These are phyloP conservation scores for Panthera leo DNA, from an alignment of 2,113 vertebrate genomes.

Conservation along the genomic window DNA sequence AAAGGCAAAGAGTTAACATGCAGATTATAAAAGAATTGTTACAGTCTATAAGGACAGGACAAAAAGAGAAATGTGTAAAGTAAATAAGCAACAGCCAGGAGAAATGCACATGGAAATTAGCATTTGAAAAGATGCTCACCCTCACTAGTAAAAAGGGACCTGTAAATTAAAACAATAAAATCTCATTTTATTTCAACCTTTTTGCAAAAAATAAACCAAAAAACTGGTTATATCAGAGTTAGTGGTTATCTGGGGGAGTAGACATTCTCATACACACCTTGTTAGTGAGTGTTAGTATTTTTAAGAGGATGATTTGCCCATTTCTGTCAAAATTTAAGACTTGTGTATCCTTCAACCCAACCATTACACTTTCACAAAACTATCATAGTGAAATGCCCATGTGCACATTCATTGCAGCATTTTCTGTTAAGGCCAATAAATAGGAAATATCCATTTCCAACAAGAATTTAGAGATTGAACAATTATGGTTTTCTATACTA, in stretches of 20 bases:
- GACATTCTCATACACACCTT: background rate
- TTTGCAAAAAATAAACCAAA: background rate
- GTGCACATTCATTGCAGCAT: background rate
- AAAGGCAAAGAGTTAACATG: background rate
- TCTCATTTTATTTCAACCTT: background rate
- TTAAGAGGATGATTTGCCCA: background rate
- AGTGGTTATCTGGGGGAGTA: background rate
- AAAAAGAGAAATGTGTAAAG: conserved; percentile 31
- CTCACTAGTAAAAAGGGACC: background rate
- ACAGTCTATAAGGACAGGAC: background rate
- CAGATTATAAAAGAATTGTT: background rate
- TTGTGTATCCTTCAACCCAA: background rate
- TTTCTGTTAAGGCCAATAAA: background rate
- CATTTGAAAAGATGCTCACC: background rate
- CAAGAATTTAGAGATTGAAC: background rate
- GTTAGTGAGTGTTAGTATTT: background rate
- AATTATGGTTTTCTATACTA: background rate
- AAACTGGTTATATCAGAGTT: background rate
- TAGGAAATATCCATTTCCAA: background rate
- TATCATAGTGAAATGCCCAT: background rate
- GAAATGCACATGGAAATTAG: background rate
- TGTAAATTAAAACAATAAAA: background rate
- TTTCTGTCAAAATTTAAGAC: conserved; percentile 28
- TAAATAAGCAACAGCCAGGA: background rate
- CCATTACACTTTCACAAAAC: background rate